These are phyloP conservation scores for Luscinia luscinia DNA, from an alignment of 2,797 vertebrate genomes.

Conservation along the genomic window DNA sequence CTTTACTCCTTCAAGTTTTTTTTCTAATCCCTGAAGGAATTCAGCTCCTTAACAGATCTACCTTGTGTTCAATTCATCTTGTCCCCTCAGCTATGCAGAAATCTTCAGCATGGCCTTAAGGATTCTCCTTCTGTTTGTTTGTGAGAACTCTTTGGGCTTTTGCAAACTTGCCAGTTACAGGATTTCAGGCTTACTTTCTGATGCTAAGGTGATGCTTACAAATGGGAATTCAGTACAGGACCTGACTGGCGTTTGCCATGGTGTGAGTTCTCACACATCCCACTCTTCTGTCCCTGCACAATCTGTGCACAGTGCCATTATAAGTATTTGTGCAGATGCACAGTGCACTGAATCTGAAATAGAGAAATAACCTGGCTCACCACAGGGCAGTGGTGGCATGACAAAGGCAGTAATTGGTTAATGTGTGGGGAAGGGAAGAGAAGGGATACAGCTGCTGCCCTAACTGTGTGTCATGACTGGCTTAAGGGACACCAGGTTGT, in stretches of 20 bases:
- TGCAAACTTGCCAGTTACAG: neutral
- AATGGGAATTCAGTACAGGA: neutral
- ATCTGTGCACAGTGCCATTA: neutral
- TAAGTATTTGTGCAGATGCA: neutral
- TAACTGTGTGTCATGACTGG: neutral
- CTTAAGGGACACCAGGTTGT: neutral
- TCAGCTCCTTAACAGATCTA: conserved; percentile 15
- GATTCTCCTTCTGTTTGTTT: neutral
- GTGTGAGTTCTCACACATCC: neutral
- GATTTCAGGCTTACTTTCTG: neutral
- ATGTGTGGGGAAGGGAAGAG: neutral
- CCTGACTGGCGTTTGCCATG: neutral
- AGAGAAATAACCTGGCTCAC: neutral
- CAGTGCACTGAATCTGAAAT: neutral
- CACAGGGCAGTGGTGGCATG: fast-evolving
- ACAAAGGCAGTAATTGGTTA: fast-evolving
- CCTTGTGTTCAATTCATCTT: conserved; percentile 51
- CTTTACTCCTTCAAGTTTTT: neutral
- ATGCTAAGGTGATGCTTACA: neutral
- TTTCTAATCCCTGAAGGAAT: conserved; percentile 57
- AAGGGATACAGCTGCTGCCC: neutral
- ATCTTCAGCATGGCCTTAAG: neutral
- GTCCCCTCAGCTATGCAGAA: neutral
- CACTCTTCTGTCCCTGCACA: neutral
- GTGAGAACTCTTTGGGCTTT: neutral